These are phyloP conservation scores for Cotesia glomerata DNA, from an alignment of 1,140 invertebrate species.

Conservation along the genomic window DNA sequence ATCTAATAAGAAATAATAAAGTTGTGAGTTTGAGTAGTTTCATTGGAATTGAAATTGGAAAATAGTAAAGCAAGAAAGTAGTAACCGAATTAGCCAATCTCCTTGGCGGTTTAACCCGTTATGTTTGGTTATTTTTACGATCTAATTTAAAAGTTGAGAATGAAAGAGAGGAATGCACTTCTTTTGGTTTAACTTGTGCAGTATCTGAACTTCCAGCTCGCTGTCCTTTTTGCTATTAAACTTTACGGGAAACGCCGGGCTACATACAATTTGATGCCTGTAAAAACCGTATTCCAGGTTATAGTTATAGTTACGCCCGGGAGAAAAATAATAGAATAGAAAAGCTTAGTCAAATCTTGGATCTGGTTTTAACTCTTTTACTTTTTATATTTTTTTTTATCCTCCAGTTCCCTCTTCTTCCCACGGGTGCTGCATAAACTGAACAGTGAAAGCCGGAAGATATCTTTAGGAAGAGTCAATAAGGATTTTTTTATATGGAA, in stretches of 20 bases:
- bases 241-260: constrained; percentile 26
- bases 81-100: too few species aligned
- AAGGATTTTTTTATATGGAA: constrained; percentile 19
- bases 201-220: constrained; percentile 17
- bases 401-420: background rate
- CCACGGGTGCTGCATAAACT: too few species aligned
- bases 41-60: too few species aligned
- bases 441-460: too few species aligned
- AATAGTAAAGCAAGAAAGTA: too few species aligned
- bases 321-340: background rate
- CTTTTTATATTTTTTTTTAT: background rate
- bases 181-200: background rate
- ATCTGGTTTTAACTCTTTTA: constrained; percentile 17
- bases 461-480: constrained; percentile 3
- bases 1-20: too few species aligned
- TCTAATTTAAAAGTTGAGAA: background rate
- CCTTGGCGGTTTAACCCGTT: too few species aligned
- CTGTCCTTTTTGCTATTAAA: constrained; percentile 26
- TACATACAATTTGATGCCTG: constrained; percentile 29
- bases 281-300: background rate
- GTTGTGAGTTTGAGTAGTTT: too few species aligned
- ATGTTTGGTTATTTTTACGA: too few species aligned
- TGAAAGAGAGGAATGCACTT: constrained; percentile 8
- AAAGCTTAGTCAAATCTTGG: constrained; percentile 20
- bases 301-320: background rate